Evolutionary conservation across 2,888 invertebrate species (phyloP).

Genomic region (Tenthredo scrophulariae): DNA sequence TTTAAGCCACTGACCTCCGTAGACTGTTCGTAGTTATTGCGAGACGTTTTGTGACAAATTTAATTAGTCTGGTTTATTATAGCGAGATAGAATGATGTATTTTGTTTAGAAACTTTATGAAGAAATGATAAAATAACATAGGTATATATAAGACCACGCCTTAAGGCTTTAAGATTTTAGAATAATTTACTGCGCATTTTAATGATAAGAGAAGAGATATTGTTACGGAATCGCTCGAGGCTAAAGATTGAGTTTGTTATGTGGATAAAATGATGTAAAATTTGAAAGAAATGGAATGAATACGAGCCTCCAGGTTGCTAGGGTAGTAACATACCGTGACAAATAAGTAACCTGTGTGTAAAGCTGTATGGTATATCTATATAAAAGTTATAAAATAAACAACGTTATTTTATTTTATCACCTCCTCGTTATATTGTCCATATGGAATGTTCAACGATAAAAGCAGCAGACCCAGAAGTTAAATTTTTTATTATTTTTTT

Average conservation of each 20-base stretch:
- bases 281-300: not conserved
- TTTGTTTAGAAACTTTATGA: not conserved
- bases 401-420: not conserved
- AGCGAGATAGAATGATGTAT: not conserved
- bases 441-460: not conserved
- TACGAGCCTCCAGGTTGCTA: not conserved
- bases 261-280: not conserved
- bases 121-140: not conserved
- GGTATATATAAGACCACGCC: not conserved
- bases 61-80: not conserved
- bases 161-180: not conserved
- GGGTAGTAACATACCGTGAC: not conserved
- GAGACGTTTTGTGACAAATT: not conserved
- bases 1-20: constrained; percentile 35
- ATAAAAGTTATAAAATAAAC: not conserved
- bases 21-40: not conserved
- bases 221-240: not conserved
- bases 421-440: not conserved
- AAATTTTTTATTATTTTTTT: not conserved
- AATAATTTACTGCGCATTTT: not conserved
- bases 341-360: not conserved
- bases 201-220: not conserved
- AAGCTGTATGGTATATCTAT: not conserved
- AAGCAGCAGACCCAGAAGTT: not conserved
- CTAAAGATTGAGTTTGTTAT: not conserved